Evolutionary conservation across 2,797 vertebrate species (phyloP).

Genomic region (Chloroceryle inda): DNA sequence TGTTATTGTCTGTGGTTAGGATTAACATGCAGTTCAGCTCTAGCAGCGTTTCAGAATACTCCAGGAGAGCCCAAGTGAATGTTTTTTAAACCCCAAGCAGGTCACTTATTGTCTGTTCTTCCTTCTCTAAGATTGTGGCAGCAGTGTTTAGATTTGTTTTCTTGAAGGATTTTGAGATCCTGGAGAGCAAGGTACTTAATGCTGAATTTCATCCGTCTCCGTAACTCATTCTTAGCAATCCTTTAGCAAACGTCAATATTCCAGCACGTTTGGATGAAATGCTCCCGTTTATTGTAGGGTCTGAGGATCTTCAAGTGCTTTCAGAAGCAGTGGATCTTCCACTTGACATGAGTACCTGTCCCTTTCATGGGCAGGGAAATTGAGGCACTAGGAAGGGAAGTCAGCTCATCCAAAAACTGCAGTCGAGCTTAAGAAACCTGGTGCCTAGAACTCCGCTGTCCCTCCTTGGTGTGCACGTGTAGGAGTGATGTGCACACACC

Average conservation of each 20-base stretch:
- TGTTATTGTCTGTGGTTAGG: not conserved
- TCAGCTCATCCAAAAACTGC: not conserved
- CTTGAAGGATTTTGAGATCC: not conserved
- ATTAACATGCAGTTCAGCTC: not conserved
- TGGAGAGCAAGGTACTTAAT: not conserved
- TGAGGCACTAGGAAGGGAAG: no score
- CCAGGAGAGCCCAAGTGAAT: not conserved
- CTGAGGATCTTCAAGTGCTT: not conserved
- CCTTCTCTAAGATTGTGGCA: not conserved
- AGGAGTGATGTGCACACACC: not conserved
- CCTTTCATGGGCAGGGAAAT: not conserved
- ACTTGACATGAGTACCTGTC: not conserved
- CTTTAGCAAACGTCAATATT: not conserved
- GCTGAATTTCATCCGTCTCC: not conserved
- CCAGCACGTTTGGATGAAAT: fast-evolving
- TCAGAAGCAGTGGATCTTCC: not conserved
- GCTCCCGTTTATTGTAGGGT: not conserved
- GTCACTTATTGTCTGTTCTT: not conserved
- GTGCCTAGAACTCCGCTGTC: not conserved
- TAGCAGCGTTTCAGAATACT: not conserved
- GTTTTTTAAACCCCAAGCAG: not conserved
- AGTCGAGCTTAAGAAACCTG: fast-evolving
- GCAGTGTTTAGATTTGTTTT: not conserved
- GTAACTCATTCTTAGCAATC: not conserved
- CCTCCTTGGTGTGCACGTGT: not conserved